Base-by-base conservation (phyloP, 1,140 invertebrate species). In the Teleogryllus occipitalis region DNA sequence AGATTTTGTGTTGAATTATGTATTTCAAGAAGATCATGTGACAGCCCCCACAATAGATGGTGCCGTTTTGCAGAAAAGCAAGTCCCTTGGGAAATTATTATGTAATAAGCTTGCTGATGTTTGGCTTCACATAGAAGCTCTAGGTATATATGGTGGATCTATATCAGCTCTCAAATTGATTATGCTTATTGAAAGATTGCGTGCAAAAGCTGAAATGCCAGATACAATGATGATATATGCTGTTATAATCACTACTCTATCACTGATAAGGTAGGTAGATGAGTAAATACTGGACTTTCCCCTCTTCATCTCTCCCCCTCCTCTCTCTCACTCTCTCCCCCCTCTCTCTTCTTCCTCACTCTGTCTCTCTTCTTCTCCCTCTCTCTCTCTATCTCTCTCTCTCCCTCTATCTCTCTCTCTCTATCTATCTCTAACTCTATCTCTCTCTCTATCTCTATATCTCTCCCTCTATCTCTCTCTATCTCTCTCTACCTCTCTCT, bases 181-280 rank as follows among this genome's bases (percentile, higher is more conserved):
- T 6, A 88, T 93, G 18, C 85, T 92, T 80, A 82, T 93, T 18
- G 91, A 94, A 82, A 85, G 89, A 22, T 83, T 92, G 12, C 92
- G 90, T 82, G 87, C 88, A 47, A 85, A 85, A 81, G 83, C 87
- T 0, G 81, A 87, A 8, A 86, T 89, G 14, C 74, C 10, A 6
- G 8, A 22, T 2, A 77, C 76, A 1, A 77, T 21, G 47, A 84
- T 82, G 10, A 82, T 79, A 7, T 75, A 47, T 21, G 39, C 46
- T 21, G 74, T 75, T 8, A 22, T 80, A 12, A 78, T 54, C 72
- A 82, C 77, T 18, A 47, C 46, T 48, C 75, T 82, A 75, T 74
- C 80, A 47, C 72, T 54, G 77, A 65, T 81, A n/a, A 77, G 80
- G 80, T 81, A 80, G 75, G n/a, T 65, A 65, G 18, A 3, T 65